Conservation (phyloP, 2,888 invertebrate species). For the Colostygia pectinataria region DNA sequence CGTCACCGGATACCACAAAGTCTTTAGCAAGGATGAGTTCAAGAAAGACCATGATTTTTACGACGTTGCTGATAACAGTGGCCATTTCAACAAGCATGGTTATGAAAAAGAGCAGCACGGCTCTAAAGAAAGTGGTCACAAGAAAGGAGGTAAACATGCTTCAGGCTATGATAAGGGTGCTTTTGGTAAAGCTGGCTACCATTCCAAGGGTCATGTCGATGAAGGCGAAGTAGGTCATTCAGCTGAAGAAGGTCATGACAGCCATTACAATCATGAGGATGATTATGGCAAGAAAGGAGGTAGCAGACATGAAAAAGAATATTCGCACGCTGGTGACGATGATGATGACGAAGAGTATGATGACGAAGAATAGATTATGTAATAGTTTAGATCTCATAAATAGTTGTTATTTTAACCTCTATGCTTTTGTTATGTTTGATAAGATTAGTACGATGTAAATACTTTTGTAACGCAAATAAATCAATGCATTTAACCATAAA, state of each 20-base stretch:
- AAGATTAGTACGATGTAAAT: conserved; percentile 50
- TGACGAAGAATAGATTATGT: conserved; percentile 45
- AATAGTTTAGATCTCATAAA: conserved; percentile 47
- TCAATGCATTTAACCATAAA: conserved; percentile 39
- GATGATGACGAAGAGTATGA: conserved; percentile 56
- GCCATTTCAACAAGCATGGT: conserved; percentile 85
- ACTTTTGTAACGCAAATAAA: conserved; percentile 61
- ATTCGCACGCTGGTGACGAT: conserved; percentile 65
- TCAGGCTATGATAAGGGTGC: conserved; percentile 77
- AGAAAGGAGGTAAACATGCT: conserved; percentile 81
- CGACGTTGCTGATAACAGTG: conserved; percentile 86
- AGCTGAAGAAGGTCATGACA: conserved; percentile 81
- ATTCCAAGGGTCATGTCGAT: conserved; percentile 82
- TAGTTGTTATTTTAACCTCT: conserved; percentile 49
- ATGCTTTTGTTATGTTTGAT: conserved; percentile 77
- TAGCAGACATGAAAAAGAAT: conserved; percentile 70
- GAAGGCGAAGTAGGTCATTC: conserved; percentile 81
- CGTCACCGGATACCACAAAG: conserved; percentile 87
- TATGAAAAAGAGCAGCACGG: conserved; percentile 80
- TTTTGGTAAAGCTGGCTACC: conserved; percentile 81
- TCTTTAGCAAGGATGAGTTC: conserved; percentile 89
- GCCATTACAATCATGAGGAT: conserved; percentile 78
- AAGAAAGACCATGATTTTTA: conserved; percentile 90
- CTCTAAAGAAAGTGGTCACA: conserved; percentile 79
- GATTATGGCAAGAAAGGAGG: conserved; percentile 82